phyloP scores from a whole-genome alignment of 2,888 invertebrate species.

The Tiliacea aurago region DNA sequence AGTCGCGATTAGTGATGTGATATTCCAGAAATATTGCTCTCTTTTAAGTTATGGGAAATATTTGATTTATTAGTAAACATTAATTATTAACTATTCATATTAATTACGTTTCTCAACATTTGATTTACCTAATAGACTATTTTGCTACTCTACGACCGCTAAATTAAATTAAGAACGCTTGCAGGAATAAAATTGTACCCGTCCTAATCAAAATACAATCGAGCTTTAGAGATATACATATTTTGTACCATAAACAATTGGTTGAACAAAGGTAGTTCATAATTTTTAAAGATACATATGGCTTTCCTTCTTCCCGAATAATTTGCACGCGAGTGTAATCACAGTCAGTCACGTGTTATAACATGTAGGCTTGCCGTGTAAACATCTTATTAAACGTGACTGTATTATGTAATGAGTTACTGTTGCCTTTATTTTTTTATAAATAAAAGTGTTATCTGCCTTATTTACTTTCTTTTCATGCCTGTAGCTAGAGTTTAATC shows the following conservation, averaged over 20 bases:
- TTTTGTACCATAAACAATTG: not conserved
- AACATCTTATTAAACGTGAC: conserved; percentile 29
- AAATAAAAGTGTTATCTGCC: not conserved
- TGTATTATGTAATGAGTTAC: conserved; percentile 7
- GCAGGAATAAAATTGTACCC: no score
- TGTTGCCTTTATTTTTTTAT: not conserved
- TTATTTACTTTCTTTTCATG: not conserved
- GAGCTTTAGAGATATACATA: not conserved
- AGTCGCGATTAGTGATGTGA: not conserved
- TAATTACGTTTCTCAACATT: not conserved
- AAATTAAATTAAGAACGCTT: not conserved
- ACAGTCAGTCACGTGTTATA: conserved; percentile 6
- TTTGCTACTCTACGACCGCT: not conserved
- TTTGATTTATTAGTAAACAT: not conserved
- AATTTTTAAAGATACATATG: conserved; percentile 2
- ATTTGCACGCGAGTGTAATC: not conserved
- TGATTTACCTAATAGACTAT: not conserved
- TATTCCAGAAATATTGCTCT: not conserved
- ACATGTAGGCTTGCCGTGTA: conserved; percentile 5
- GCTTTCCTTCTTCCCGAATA: conserved; percentile 10
- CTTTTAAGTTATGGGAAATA: not conserved
- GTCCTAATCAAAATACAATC: no score
- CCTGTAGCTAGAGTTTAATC: not conserved
- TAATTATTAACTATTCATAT: not conserved
- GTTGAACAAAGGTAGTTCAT: not conserved